A percentile compares a stretch with the other conserved stretches of the same genome.
Evolutionary conservation across 2,888 invertebrate genomes (phyloP).

Genomic region (Thera obeliscata): DNA sequence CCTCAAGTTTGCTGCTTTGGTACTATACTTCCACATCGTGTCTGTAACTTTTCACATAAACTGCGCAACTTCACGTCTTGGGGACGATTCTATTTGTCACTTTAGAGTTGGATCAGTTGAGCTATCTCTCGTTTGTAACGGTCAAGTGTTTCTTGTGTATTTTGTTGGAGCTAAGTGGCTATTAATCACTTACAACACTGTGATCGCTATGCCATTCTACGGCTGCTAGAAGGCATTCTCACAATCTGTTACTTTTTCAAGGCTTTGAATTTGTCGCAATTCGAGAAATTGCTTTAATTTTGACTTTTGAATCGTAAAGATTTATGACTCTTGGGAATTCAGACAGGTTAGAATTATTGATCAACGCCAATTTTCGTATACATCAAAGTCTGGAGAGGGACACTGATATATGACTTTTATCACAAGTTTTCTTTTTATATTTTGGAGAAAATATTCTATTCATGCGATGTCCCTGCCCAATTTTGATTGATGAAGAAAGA

Average conservation of each 20-base stretch:
- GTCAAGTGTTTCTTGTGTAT: too few relatives aligned
- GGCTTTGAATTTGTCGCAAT: slow-evolving; percentile 39
- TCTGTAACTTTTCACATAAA: slow-evolving; percentile 80
- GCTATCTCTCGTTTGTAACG: too few relatives aligned
- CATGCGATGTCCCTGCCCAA: slow-evolving; percentile 3
- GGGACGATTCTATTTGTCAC: too few relatives aligned
- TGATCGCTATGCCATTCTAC: slow-evolving; percentile 38
- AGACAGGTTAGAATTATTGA: slow-evolving; percentile 32
- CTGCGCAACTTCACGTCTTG: slow-evolving; percentile 74
- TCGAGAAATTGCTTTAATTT: slow-evolving; percentile 39
- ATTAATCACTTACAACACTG: slow-evolving; percentile 53
- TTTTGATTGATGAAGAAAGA: slow-evolving; percentile 22
- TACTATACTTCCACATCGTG: slow-evolving; percentile 62
- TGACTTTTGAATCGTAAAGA: slow-evolving; percentile 22
- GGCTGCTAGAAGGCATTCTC: slow-evolving; percentile 40
- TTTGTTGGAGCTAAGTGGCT: slow-evolving; percentile 57
- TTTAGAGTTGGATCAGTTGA: too few relatives aligned
- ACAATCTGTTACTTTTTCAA: slow-evolving; percentile 46
- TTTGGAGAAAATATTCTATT: slow-evolving; percentile 16
- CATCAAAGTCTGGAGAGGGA: slow-evolving; percentile 13
- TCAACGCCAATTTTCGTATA: slow-evolving; percentile 20
- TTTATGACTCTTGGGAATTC: slow-evolving; percentile 26
- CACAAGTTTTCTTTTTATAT: slow-evolving; percentile 15
- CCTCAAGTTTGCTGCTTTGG: slow-evolving; percentile 66
- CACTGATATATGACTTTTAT: slow-evolving; percentile 18